Percentiles rank a stretch among this genome's conserved stretches.
Conservation (phyloP, 2,113 vertebrate species). For the Scatophagus argus region DNA sequence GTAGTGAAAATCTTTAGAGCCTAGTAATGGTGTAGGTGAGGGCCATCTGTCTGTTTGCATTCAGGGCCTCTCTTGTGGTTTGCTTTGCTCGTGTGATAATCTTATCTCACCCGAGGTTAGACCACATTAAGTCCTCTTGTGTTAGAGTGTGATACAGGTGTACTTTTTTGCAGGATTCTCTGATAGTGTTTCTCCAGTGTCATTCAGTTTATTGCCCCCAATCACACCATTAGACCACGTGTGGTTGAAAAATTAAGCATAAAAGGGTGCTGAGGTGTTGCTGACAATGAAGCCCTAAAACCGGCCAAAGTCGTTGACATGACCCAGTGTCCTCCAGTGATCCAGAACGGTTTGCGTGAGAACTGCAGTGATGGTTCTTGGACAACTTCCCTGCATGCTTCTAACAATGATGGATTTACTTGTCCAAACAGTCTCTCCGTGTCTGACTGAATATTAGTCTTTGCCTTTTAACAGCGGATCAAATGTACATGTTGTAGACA, state of each 20-base stretch:
- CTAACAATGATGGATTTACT: constrained; percentile 23
- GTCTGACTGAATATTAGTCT: constrained; percentile 52
- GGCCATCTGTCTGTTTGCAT: constrained; percentile 30
- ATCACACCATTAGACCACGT: constrained; percentile 24
- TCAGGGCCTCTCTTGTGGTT: constrained; percentile 15
- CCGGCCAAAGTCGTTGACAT: constrained; percentile 24
- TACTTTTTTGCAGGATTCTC: constrained; percentile 21
- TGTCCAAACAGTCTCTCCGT: constrained; percentile 24
- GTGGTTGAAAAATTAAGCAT: constrained; percentile 21
- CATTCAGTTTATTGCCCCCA: constrained; percentile 43
- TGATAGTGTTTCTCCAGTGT: background rate
- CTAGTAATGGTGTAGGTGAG: background rate
- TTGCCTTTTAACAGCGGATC: constrained; percentile 56
- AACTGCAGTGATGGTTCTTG: background rate
- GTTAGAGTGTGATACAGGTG: constrained; percentile 31
- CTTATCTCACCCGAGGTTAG: constrained; percentile 30
- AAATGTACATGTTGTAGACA: constrained; percentile 46
- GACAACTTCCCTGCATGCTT: constrained; percentile 5
- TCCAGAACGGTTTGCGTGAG: constrained; percentile 4
- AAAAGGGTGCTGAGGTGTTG: constrained; percentile 27
- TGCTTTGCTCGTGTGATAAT: constrained; percentile 6
- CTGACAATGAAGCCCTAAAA: constrained; percentile 27
- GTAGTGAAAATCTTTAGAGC: constrained; percentile 26
- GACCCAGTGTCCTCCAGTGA: constrained; percentile 12
- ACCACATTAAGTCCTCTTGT: background rate